These are phyloP conservation scores for Tachyglossus aculeatus DNA, from an alignment of 2,797 vertebrate genomes.

Conservation along the genomic window DNA sequence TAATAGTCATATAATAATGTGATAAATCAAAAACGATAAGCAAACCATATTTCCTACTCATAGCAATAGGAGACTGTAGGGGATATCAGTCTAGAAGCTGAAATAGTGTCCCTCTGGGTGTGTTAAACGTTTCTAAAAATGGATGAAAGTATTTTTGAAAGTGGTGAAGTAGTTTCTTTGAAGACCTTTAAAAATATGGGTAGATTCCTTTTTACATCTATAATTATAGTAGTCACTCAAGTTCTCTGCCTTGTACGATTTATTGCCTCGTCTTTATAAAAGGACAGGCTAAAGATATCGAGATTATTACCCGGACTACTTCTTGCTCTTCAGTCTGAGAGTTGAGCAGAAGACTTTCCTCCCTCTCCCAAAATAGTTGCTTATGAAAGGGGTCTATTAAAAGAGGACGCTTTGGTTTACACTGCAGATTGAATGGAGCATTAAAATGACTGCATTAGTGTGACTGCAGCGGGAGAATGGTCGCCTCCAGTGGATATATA, in stretches of 20 bases:
- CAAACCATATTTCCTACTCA: background rate
- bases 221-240: slow-evolving; percentile 16
- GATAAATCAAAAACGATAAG: no score
- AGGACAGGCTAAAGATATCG: slow-evolving; percentile 4
- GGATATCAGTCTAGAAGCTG: background rate
- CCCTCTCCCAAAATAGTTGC: background rate
- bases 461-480: slow-evolving; percentile 57
- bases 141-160: background rate
- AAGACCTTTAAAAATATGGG: slow-evolving; percentile 31
- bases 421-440: slow-evolving; percentile 54
- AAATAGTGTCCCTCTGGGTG: background rate
- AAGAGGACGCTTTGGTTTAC: slow-evolving; percentile 41
- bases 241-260: slow-evolving; percentile 39
- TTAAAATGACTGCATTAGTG: slow-evolving; percentile 39
- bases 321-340: slow-evolving; percentile 15
- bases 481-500: slow-evolving; percentile 16
- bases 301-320: slow-evolving; percentile 14
- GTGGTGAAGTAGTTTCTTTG: slow-evolving; percentile 8
- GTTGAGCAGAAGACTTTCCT: slow-evolving; percentile 18
- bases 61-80: background rate
- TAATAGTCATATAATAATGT: no score
- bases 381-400: slow-evolving; percentile 13
- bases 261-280: slow-evolving; percentile 35
- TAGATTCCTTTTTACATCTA: slow-evolving; percentile 5
- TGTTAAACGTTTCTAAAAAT: background rate